Percentiles rank a stretch among this genome's conserved stretches.
These are phyloP conservation scores for Mixornis gularis DNA, from an alignment of 2,113 vertebrate genomes.

Conservation along the genomic window DNA sequence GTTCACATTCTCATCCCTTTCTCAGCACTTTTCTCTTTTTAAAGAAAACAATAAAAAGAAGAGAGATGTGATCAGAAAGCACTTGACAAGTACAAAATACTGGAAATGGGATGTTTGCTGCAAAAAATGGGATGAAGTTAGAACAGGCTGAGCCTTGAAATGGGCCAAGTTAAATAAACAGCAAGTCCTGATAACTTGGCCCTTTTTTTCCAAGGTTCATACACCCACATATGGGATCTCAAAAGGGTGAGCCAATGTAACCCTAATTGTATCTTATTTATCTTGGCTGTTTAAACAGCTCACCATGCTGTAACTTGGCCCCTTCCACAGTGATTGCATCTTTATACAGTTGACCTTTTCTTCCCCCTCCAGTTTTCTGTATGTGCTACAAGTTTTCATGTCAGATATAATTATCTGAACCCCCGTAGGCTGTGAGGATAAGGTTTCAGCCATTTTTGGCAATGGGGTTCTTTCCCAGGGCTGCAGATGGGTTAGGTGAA, in stretches of 20 bases:
- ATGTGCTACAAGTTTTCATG: constrained; percentile 64
- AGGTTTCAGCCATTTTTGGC: constrained; percentile 61
- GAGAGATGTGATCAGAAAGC: constrained; percentile 44
- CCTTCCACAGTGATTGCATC: constrained; percentile 40
- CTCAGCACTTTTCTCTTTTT: constrained; percentile 54
- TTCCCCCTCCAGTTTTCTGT: constrained; percentile 48
- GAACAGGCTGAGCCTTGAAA: constrained; percentile 20
- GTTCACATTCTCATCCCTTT: constrained; percentile 34
- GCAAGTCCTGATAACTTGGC: constrained; percentile 22
- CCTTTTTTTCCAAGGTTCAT: constrained; percentile 18
- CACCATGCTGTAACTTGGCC: constrained; percentile 56
- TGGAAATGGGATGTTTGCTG: constrained; percentile 33
- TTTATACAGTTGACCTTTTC: constrained; percentile 63
- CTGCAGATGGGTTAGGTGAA: constrained; percentile 58
- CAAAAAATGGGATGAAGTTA: constrained; percentile 29
- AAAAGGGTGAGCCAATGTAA: constrained; percentile 54
- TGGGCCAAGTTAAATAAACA: constrained; percentile 59
- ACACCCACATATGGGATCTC: constrained; percentile 33
- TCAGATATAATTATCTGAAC: constrained; percentile 64
- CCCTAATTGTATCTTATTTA: constrained; percentile 55
- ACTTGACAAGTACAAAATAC: constrained; percentile 36
- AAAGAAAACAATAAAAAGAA: constrained; percentile 53
- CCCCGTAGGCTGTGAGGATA: constrained; percentile 60
- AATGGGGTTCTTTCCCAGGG: constrained; percentile 54
- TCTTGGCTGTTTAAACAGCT: constrained; percentile 51